phyloP scores from a whole-genome alignment of 2,113 vertebrate genomes.

The Geococcyx californianus region DNA sequence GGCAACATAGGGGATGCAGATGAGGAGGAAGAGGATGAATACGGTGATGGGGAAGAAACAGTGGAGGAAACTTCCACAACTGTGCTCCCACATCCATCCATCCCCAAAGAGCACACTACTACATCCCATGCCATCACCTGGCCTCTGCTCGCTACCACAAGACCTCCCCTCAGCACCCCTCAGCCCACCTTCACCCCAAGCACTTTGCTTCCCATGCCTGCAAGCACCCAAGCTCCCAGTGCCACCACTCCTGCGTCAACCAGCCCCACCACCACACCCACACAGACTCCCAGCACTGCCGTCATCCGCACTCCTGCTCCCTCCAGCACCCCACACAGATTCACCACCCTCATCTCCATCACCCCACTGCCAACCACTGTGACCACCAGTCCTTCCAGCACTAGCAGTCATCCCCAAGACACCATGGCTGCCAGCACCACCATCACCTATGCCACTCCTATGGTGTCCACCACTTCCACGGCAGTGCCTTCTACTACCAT shows the following conservation, averaged over 20 bases:
- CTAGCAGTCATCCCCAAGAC: background rate
- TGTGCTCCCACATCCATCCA: fast-evolving
- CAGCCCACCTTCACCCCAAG: background rate
- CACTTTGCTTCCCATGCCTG: background rate
- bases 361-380: background rate
- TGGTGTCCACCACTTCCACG: background rate
- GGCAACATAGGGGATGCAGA: fast-evolving
- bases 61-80: fast-evolving
- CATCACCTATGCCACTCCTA: background rate
- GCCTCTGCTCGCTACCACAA: background rate
- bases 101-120: background rate
- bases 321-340: fast-evolving
- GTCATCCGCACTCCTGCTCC: background rate
- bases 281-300: background rate
- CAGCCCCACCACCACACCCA: background rate
- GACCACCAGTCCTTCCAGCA: background rate
- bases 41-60: background rate
- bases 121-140: fast-evolving
- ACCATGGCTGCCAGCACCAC: background rate
- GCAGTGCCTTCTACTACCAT: background rate
- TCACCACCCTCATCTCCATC: background rate
- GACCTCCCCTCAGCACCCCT: background rate
- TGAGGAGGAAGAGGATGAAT: background rate
- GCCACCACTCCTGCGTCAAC: background rate
- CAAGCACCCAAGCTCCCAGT: background rate